Base-by-base conservation (phyloP, 2,113 vertebrate genomes). In the Rhipidura dahli region DNA sequence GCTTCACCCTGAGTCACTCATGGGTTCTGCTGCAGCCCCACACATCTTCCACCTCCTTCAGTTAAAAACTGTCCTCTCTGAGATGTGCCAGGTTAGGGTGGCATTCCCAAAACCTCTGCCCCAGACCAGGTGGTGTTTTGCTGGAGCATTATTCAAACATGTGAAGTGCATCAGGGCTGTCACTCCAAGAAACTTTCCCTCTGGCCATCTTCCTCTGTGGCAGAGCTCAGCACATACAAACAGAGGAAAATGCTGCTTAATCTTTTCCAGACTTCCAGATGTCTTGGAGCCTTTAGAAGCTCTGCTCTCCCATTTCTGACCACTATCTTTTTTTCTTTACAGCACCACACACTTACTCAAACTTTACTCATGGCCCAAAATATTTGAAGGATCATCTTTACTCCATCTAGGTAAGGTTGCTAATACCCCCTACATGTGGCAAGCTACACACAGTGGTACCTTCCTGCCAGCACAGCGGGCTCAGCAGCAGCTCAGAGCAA, bases 401-500 rank as follows among this genome's bases (percentile, higher is more conserved):
- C 39, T 63, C 44, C 28, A 53, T 53, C 35, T 42, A 19, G 27
- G 20, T 8, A 1, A 69, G 68, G n/a, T 31, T 68, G 78, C 21
- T 22, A n/a, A 40, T 35, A 30, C 1, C 9, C 11, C 12, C 10
- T 15, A 0, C 0, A 0, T 16, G 21, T 24, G 56, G 66, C 2
- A 6, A 33, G 22, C n/a, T 39, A 6, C 27, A 19, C 9, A 9
- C 13, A 33, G 64, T 2, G 4, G 18, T 7, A 20, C 40, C 12
- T 65, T 51, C 22, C 61, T 66, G 45, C 18, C 15, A 11, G 1
- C 2, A 1, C 45, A 31, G 66, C 16, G 42, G 45, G 40, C 40
- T 88, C 70, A 42, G 54, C 69, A 78, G 75, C 50, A 66, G 31
- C 60, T 86, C 51, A 35, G 61, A 75, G 64, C 26, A 51, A 4